Evolutionary conservation across 2,797 vertebrate genomes (phyloP), one percentile per base, ranked within the genome.

Genomic region (Tragelaphus oryx): DNA sequence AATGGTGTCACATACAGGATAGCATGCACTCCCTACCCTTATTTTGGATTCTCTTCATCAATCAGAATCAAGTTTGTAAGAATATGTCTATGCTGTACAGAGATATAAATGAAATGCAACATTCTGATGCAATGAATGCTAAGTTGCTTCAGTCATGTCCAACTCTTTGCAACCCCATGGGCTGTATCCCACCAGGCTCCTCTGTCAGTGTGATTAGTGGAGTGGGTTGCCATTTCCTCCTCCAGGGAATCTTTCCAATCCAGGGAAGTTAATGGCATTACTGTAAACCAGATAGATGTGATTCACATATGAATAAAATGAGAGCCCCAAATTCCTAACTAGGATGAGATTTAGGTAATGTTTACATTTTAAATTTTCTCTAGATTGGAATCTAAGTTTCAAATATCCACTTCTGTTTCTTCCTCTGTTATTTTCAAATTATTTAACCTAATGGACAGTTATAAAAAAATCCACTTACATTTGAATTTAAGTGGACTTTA

Each of bases 371-470:
- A 87, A 92, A 91, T 91, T 91, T 68, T 71, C 30, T 59, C 84
- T 80, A 11, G 26, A 75, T 14, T 57, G 41, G 26, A 88, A 91
- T 79, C 50, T 24, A 94, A 78, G 48, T 62, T 92, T 92, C 54
- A 89, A 94, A 59, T 55, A 75, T 41, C 14, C 18, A 86, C n/a
- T 79, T 93, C 50, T 44, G 22, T 84, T 89, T 89, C 79, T 22
- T 87, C 68, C 20, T 94, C 44, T 52, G n/a, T 65, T 84, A 74
- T 71, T 87, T 95, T 87, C 60, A 89, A 71, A 55, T 89, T 65
- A 52, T 78, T 95, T 93, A 94, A 97, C 94, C 30, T 79, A 89
- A 65, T 68, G 33, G n/a, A 54, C 13, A 71, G 62, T 96, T 33
- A 3, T 48, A 1, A 3, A 37, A 80, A 95, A 80, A 54, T 59